Evolutionary conservation across 1,140 invertebrate genomes (phyloP).

Genomic region (Drosophila leontia): DNA sequence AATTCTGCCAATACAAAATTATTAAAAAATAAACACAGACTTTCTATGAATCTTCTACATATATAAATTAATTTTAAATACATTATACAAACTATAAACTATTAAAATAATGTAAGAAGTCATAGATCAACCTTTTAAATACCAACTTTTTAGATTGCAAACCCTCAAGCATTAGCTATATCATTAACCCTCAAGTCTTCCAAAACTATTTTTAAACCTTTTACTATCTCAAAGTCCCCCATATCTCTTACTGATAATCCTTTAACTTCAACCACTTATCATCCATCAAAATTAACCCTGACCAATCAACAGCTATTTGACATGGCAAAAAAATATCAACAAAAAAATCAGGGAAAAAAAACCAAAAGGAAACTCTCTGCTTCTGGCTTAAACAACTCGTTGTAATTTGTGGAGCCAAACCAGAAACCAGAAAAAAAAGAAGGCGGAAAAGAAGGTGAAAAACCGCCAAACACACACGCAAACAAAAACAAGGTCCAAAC

Average conservation of each 20-base stretch:
- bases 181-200: no score
- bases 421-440: slow-evolving; percentile 28
- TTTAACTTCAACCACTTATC: neutral
- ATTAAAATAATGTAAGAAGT: neutral
- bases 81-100: neutral
- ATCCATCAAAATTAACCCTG: neutral
- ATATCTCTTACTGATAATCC: neutral
- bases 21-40: neutral
- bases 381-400: slow-evolving; percentile 26
- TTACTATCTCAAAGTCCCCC: no score
- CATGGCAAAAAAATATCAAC: neutral
- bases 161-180: no score
- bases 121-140: neutral
- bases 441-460: slow-evolving; percentile 54
- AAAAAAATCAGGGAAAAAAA: neutral
- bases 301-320: slow-evolving; percentile 16
- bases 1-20: no score
- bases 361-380: slow-evolving; percentile 2
- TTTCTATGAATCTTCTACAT: neutral
- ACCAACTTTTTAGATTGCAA: neutral
- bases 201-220: neutral
- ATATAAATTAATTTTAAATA: neutral
- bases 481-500: slow-evolving; percentile 63
- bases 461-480: slow-evolving; percentile 77
- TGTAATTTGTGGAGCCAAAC: slow-evolving; percentile 36